Percentiles rank a stretch among this genome's conserved stretches.
Evolutionary conservation across 2,797 vertebrate genomes (phyloP).

Genomic region (Balearica regulorum): DNA sequence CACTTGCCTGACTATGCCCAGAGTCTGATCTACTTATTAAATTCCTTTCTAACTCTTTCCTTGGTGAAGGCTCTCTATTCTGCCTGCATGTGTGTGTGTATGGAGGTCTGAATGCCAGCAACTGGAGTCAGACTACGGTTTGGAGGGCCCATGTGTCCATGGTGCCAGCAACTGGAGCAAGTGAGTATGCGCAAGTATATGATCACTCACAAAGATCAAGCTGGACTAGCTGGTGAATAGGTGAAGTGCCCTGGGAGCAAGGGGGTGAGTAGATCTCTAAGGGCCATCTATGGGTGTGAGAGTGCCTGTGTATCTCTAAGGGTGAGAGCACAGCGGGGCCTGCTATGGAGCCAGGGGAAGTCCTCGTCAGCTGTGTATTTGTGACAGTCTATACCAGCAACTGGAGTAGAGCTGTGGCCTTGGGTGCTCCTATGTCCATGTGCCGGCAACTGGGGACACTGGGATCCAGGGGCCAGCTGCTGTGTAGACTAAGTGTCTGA

Average conservation of each 20-base stretch:
- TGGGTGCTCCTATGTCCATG: too few relatives aligned
- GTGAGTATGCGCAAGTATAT: neutral
- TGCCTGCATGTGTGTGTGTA: neutral
- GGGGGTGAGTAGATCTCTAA: neutral
- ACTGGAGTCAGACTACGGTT: neutral
- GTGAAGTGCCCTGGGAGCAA: neutral
- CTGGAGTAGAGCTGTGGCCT: too few relatives aligned
- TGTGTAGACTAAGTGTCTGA: neutral
- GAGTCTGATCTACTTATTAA: neutral
- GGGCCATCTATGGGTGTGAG: neutral
- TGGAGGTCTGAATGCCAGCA: neutral
- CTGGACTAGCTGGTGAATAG: neutral
- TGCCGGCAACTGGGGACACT: too few relatives aligned
- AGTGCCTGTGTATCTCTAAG: neutral
- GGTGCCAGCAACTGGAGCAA: neutral
- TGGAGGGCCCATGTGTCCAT: neutral
- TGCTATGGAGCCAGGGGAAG: neutral
- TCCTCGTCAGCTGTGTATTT: neutral
- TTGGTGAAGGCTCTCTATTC: neutral
- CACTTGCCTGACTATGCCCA: neutral
- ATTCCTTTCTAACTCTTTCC: neutral
- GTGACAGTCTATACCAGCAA: neutral
- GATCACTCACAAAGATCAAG: neutral
- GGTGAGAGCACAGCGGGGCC: neutral
- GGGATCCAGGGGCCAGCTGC: neutral